Evolutionary conservation across 2,113 vertebrate genomes (phyloP).

Genomic region (Cavia porcellus): DNA sequence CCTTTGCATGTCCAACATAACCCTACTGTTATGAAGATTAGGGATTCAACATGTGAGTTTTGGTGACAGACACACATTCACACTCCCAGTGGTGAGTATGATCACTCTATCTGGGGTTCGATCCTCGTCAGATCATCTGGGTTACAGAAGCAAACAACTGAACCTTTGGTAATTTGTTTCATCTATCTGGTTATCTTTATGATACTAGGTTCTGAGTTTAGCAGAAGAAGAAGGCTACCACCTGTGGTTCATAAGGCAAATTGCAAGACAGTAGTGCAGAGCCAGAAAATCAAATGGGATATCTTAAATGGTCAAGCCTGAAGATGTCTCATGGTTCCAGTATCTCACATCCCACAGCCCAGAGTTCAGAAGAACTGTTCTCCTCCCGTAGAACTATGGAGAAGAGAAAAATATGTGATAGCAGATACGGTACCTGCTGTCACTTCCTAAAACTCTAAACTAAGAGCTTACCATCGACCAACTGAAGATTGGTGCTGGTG

Average conservation of each 20-base stretch:
- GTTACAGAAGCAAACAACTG: not conserved
- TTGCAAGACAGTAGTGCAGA: not conserved
- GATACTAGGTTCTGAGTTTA: not conserved
- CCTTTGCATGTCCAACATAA: not conserved
- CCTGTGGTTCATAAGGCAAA: not conserved
- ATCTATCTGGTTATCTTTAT: not conserved
- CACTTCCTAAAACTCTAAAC: not conserved
- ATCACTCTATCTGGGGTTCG: not conserved
- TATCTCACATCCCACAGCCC: not conserved
- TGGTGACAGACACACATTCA: not conserved
- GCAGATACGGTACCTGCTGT: not conserved
- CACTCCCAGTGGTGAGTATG: not conserved
- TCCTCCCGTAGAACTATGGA: not conserved
- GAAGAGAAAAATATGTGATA: not conserved
- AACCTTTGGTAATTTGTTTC: not conserved
- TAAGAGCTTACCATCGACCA: not conserved
- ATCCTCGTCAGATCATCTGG: not conserved
- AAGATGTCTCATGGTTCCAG: not conserved
- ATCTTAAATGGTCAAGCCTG: not conserved
- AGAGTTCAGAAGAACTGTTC: too few relatives aligned
- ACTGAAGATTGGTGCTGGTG: not conserved
- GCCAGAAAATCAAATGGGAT: not conserved
- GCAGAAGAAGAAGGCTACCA: not conserved
- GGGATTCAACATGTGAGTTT: too few relatives aligned
- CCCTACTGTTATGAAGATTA: not conserved